phyloP scores from a whole-genome alignment of 2,113 vertebrate genomes.

The Xenopus laevis region DNA sequence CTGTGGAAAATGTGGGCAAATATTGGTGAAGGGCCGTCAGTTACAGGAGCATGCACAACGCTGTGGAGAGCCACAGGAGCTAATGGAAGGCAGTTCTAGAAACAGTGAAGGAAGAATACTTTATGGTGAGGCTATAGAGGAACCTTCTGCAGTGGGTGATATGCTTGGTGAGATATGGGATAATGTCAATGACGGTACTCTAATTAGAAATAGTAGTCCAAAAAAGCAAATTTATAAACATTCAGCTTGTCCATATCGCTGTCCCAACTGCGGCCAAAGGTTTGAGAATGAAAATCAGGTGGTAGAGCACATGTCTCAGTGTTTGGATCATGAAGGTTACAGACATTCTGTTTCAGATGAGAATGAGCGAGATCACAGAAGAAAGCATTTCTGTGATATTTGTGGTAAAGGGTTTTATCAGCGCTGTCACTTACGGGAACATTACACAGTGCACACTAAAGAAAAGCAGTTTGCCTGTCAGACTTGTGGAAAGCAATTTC shows the following conservation, averaged over 20 bases:
- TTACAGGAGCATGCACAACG: constrained; percentile 92
- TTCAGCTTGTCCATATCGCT: constrained; percentile 79
- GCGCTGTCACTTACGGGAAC: constrained; percentile 95
- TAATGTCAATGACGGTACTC: constrained; percentile 61
- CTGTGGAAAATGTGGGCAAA: constrained; percentile 91
- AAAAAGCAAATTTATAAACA: constrained; percentile 74
- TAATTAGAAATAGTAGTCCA: constrained; percentile 40
- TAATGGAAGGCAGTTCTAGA: constrained; percentile 62
- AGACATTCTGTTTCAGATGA: constrained; percentile 78
- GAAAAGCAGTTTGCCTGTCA: constrained; percentile 97
- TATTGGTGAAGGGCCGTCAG: constrained; percentile 91
- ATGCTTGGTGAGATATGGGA: constrained; percentile 76
- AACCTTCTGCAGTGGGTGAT: constrained; percentile 78
- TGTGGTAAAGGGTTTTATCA: constrained; percentile 97
- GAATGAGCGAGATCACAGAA: constrained; percentile 83
- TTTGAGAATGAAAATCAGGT: constrained; percentile 86
- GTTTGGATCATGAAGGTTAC: constrained; percentile 85
- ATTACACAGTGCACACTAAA: constrained; percentile 97
- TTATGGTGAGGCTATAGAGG: constrained; percentile 79
- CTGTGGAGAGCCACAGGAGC: constrained; percentile 83
- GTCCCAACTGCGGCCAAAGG: constrained; percentile 84
- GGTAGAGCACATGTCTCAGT: constrained; percentile 85
- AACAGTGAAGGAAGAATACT: constrained; percentile 60
- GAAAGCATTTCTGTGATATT: constrained; percentile 95
- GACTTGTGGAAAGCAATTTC: constrained; percentile 96